Evolutionary conservation across 2,888 invertebrate genomes (phyloP), one percentile per base, ranked within the genome.

Genomic region (Pyralis farinalis): DNA sequence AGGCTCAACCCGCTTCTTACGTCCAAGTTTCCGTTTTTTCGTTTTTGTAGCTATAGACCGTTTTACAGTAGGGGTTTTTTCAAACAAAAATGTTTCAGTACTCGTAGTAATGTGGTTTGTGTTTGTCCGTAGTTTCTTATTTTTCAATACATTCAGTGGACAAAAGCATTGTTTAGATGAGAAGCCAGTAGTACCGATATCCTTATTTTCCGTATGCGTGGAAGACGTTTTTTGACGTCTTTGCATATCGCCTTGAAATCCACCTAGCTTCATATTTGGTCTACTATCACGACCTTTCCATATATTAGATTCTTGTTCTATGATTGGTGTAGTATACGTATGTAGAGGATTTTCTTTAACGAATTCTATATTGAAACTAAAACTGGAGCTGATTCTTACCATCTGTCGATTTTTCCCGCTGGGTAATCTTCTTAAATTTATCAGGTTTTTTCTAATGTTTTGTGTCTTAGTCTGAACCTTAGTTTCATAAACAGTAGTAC

Each of bases 301-400:
- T 16, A 4, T 2, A 4, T 16, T 16, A 16, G 6, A 3, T 10
- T 21, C 6, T 21, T 35, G 7, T 27, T 21, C 28, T n/a, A n/a
- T n/a, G n/a, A 22, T 7, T 1, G 25, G 29, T 5, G 34, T 1
- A 11, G 10, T 22, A 27, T n/a, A 21, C 10, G 30, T 16, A 3
- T 16, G 12, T 9, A 27, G 36, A n/a, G 42, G 27, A 6, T 40
- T 46, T 12, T 49, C 42, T 47, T 57, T 61, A 22, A 33, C 49
- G 49, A 58, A 53, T 43, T 54, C 55, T 21, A 61, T 47, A 35
- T 51, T 37, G 12, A 57, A 49, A 31, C 43, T 54, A 33, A 53
- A 53, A 31, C 39, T 50, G 9, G 57, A 56, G 9, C 49, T 41
- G 35, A 55, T 46, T 35, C 44, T 46, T 9, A 50, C 50, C 7